phyloP scores from a whole-genome alignment of 53 echinoderm and acorn worm species.

The Crossaster papposus region DNA sequence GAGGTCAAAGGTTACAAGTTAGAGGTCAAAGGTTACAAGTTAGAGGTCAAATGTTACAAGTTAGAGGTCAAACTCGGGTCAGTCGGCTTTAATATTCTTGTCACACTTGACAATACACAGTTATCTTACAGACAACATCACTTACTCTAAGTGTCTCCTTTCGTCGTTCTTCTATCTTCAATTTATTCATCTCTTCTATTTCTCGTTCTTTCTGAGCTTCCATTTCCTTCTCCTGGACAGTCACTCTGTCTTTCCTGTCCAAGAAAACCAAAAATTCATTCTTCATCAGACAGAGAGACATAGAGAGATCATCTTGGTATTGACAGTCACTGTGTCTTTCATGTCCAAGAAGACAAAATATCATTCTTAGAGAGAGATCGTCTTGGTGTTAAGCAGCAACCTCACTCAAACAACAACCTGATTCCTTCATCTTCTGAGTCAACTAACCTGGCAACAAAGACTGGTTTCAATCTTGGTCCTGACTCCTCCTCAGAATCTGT shows the following conservation, averaged over 20 bases:
- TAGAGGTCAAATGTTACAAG: background rate
- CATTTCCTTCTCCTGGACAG: slow-evolving; percentile 89
- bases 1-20: background rate
- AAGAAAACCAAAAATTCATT: background rate
- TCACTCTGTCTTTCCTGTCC: slow-evolving; percentile 86
- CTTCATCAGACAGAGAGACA: too few relatives aligned
- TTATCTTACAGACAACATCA: background rate
- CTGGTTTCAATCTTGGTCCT: slow-evolving; percentile 95
- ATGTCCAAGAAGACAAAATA: slow-evolving; percentile 19
- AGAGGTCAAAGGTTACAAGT: background rate
- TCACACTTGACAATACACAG: too few relatives aligned
- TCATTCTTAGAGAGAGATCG: too few relatives aligned
- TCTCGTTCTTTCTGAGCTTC: slow-evolving; percentile 76
- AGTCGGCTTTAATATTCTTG: too few relatives aligned
- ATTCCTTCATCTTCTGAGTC: background rate
- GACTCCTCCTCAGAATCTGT: slow-evolving; percentile 90
- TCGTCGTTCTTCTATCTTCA: slow-evolving; percentile 75
- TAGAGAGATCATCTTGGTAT: too few relatives aligned
- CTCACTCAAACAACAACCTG: too few relatives aligned
- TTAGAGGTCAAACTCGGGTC: background rate
- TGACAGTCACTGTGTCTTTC: slow-evolving; percentile 87
- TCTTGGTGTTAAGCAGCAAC: too few relatives aligned
- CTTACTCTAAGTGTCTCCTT: slow-evolving; percentile 84
- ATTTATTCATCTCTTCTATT: slow-evolving; percentile 74
- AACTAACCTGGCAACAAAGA: slow-evolving; percentile 90